Evolutionary conservation across 2,888 invertebrate genomes (phyloP), one percentile per base, ranked within the genome.

Genomic region (Hoplodrina ambigua): DNA sequence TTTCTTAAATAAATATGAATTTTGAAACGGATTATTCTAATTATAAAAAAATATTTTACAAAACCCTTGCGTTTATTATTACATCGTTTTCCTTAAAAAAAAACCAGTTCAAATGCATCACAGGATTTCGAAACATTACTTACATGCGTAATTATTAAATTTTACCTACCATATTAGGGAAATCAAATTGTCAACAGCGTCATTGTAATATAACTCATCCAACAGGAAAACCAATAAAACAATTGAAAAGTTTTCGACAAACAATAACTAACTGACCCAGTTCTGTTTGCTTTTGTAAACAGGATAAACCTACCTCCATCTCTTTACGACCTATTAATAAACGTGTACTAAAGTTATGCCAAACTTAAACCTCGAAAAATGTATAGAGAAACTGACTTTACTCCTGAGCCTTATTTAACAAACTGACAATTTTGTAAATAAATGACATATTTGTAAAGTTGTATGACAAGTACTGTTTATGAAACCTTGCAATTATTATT

Each of bases 291-390:
- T 7, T 33, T 37, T 50, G 37, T 37, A 65, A 68, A 66, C 66
- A 65, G 67, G 67, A 68, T 49, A 65, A 46, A 46, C 13, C 15
- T 44, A 17, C 1, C 5, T 6, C 5, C 3, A 17, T 49, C n/a
- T 13, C 33, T 33, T 60, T 52, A 46, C 15, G 0, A 17, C 17
- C 46, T 46, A 17, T 46, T 17, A 46, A 46, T 46, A 17, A 6
- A 17, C 15, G 46, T 46, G 41, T 11, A 41, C 41, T 41, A 17
- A 17, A 17, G 46, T 46, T 44, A 44, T 15, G 44, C 13, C 41
- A n/a, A n/a, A n/a, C n/a, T 11, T 41, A 11, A 41, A 41, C 10
- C 41, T 11, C 41, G 13, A 11, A 41, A 11, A 41, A 41, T 11
- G 10, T 41, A 41, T 41, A 11, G 25, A 25, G 25, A 25, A 25